A percentile compares a stretch with the other conserved stretches of the same genome.
phyloP scores from a whole-genome alignment of 2,888 invertebrate species.

The Eulithis prunata region DNA sequence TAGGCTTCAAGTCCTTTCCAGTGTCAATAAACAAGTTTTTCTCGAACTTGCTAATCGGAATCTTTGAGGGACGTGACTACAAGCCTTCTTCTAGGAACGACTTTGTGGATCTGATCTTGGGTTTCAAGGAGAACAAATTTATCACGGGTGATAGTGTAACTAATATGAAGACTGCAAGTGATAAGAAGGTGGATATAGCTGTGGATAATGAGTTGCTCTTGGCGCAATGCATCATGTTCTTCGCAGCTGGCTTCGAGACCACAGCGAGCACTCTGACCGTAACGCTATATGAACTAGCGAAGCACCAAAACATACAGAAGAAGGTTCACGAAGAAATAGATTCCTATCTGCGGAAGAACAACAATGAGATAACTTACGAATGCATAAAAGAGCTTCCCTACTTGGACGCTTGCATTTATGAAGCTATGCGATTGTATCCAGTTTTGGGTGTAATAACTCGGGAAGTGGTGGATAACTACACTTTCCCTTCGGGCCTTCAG shows the following conservation, averaged over 20 bases:
- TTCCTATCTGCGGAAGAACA: constrained; percentile 47
- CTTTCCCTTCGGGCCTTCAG: constrained; percentile 56
- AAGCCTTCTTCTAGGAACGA: constrained; percentile 57
- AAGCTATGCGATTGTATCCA: constrained; percentile 64
- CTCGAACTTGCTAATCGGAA: constrained; percentile 45
- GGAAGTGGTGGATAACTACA: constrained; percentile 63
- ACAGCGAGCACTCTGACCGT: constrained; percentile 54
- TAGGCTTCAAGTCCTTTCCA: constrained; percentile 54
- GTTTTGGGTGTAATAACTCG: constrained; percentile 58
- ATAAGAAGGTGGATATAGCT: constrained; percentile 49
- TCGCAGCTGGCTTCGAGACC: constrained; percentile 64
- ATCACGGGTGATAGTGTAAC: constrained; percentile 58
- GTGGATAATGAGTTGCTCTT: constrained; percentile 73
- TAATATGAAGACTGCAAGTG: constrained; percentile 48
- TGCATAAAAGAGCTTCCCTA: constrained; percentile 54
- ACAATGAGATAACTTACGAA: constrained; percentile 53
- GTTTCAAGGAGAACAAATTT: constrained; percentile 50
- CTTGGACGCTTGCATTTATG: constrained; percentile 58
- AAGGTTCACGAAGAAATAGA: constrained; percentile 56
- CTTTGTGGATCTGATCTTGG: constrained; percentile 62
- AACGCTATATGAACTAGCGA: constrained; percentile 59
- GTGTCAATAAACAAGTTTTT: constrained; percentile 53
- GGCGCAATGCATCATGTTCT: constrained; percentile 82
- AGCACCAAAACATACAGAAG: constrained; percentile 50
- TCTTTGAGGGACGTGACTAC: constrained; percentile 53